Percentiles rank a stretch among this genome's conserved stretches.
These are phyloP conservation scores for Anagrus nilaparvatae DNA, from an alignment of 1,140 invertebrate species.

Conservation along the genomic window DNA sequence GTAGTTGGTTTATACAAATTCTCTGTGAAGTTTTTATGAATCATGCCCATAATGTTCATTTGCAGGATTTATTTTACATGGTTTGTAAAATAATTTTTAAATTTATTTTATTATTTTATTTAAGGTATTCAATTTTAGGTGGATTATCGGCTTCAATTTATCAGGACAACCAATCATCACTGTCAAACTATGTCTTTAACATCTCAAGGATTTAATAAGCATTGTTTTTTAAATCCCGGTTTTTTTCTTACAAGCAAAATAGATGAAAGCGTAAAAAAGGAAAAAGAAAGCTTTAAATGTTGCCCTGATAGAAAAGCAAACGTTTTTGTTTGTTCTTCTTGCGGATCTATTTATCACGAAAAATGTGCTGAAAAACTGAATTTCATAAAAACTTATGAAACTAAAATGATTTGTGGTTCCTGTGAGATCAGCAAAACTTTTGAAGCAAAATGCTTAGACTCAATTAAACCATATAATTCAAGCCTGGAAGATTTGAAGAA, in stretches of 20 bases:
- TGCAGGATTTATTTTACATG: constrained; percentile 55
- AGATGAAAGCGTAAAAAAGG: neutral
- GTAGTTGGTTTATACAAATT: constrained; percentile 68
- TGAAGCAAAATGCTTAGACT: too few relatives aligned
- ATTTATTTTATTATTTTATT: neutral
- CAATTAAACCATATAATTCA: too few relatives aligned
- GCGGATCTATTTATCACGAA: constrained; percentile 14
- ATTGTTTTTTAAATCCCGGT: constrained; percentile 53
- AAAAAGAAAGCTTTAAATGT: constrained; percentile 8
- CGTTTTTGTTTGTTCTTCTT: constrained; percentile 7
- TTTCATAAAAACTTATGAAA: neutral
- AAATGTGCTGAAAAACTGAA: constrained; percentile 12
- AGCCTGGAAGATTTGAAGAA: too few relatives aligned
- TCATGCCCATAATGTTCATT: constrained; percentile 49
- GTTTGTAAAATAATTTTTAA: constrained; percentile 30
- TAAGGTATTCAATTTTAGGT: constrained; percentile 19
- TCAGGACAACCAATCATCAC: constrained; percentile 22
- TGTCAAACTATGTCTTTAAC: constrained; percentile 47
- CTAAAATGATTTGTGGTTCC: too few relatives aligned
- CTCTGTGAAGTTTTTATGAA: constrained; percentile 65
- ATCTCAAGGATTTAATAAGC: constrained; percentile 49
- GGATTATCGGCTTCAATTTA: constrained; percentile 35
- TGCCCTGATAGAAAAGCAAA: constrained; percentile 17
- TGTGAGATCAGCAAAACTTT: too few relatives aligned
- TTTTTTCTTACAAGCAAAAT: constrained; percentile 25